Evolutionary conservation across 2,113 vertebrate genomes (phyloP), one percentile per base, ranked within the genome.

Genomic region (Grus americana): DNA sequence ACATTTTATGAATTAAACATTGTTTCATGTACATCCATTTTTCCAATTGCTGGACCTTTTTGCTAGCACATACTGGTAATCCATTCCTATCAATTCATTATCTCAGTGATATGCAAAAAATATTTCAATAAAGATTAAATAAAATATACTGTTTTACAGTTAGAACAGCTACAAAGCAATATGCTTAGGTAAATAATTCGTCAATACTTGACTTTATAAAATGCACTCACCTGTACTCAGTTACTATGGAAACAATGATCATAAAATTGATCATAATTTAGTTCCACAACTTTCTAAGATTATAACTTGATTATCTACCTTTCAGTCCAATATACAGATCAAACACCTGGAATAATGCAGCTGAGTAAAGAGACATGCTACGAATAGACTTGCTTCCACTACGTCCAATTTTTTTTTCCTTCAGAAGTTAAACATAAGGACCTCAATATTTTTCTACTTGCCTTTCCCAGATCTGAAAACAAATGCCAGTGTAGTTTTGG

Each of bases 331-430:
- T 54, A 85, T 15, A 81, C 30, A 90, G 71, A 81, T 61, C 54
- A 93, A 90, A 79, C 94, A 97, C 80, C 91, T 96, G 88, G 61
- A 91, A 94, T 54, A 86, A 86, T 40, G 90, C 95, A 97, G 96
- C 95, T 96, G 95, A 95, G 92, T 84, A 97, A 96, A 95, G 94
- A 97, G 75, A 91, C 36, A 38, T 44, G 49, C 67, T 46, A 73
- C 75, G 76, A 93, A 88, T 30, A 95, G 71, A 79, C n/a, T 70
- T 71, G 55, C 52, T 75, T 72, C 59, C 34, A 79, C 46, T 36
- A 8, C 9, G 62, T 59, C 46, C 40, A 38, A 14, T 32, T 88
- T 76, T 91, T 85, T 91, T 86, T 52, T 30, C 52, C 52, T 57
- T 72, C 65, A 55, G 9, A 86, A 81, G n/a, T 78, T 91, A 90